Evolutionary conservation across 2,113 vertebrate species (phyloP), one percentile per base, ranked within the genome.

Genomic region (Nematolebias whitei): DNA sequence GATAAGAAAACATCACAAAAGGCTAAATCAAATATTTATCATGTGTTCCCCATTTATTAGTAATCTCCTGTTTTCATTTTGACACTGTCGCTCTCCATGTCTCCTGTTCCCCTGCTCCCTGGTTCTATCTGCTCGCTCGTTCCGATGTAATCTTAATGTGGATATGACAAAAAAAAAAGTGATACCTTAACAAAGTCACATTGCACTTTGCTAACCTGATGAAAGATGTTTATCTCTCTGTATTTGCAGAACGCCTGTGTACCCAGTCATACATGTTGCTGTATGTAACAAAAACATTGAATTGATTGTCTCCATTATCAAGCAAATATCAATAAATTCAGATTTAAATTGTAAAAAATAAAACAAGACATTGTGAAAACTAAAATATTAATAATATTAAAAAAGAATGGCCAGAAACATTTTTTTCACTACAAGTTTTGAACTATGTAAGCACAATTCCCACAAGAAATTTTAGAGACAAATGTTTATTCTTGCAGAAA

Each of bases 51-150:
- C 59, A 23, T 57, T 64, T 78, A 88, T 86, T 80, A 54, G 84
- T 86, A 87, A 91, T 87, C 90, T 88, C 84, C 79, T 43, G 19
- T 83, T 90, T 89, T 90, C 87, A 88, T 89, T 89, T 83, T 5
- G 2, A 41, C 5, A 20, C 68, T n/a, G 60, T 63, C 44, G 15
- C 76, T 62, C 45, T 23, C 56, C 32, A 71, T 38, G 57, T 65
- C 63, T 35, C 58, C 23, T 35, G 12, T 47, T 55, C 71, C 58
- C 59, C 35, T 39, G 69, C 62, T 67, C 80, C 56, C 59, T 20
- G 9, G 57, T 74, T 84, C 78, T 63, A 79, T 84, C 78, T 49
- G 68, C 63, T 55, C 14, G 26, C 63, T 70, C 59, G 62, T 63
- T 55, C 39, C 7, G 44, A 85, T 86, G 67, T 77, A 82, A 91